A percentile compares a stretch with the other conserved stretches of the same genome.
phyloP scores from a whole-genome alignment of 2,797 vertebrate species.

The Spea hammondii region DNA sequence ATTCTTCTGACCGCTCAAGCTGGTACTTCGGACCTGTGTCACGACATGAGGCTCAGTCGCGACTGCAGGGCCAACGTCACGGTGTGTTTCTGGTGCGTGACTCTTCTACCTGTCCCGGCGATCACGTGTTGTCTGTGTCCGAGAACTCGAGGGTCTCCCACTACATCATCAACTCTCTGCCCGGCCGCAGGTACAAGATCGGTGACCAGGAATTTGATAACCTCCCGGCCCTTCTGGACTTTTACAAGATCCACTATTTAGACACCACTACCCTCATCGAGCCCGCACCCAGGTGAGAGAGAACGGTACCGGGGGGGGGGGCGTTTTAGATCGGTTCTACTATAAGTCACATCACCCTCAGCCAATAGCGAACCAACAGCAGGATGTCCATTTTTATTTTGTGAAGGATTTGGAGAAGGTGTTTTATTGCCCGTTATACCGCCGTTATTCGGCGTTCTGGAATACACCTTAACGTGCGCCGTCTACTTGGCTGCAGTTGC shows the following conservation, averaged over 20 bases:
- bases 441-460: too few species aligned
- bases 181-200: slow-evolving; percentile 93
- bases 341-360: too few species aligned
- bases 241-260: slow-evolving; percentile 99
- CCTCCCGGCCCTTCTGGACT: slow-evolving; percentile 90
- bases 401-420: not conserved
- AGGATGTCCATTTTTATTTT: too few species aligned
- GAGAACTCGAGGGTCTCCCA: slow-evolving; percentile 97
- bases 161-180: slow-evolving; percentile 97
- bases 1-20: slow-evolving; percentile 87
- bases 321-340: too few species aligned
- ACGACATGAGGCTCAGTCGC: slow-evolving; percentile 87
- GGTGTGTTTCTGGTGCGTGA: slow-evolving; percentile 95
- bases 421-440: not conserved
- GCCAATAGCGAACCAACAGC: too few species aligned
- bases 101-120: slow-evolving; percentile 94
- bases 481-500: too few species aligned
- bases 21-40: slow-evolving; percentile 97
- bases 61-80: slow-evolving; percentile 91
- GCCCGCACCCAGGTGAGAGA: slow-evolving; percentile 85
- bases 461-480: too few species aligned
- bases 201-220: slow-evolving; percentile 97
- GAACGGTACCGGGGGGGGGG: too few species aligned
- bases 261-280: slow-evolving; percentile 97
- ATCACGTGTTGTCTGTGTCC: slow-evolving; percentile 95